Evolutionary conservation across 1,140 invertebrate species (phyloP).

Genomic region (Drosophila nikananu): DNA sequence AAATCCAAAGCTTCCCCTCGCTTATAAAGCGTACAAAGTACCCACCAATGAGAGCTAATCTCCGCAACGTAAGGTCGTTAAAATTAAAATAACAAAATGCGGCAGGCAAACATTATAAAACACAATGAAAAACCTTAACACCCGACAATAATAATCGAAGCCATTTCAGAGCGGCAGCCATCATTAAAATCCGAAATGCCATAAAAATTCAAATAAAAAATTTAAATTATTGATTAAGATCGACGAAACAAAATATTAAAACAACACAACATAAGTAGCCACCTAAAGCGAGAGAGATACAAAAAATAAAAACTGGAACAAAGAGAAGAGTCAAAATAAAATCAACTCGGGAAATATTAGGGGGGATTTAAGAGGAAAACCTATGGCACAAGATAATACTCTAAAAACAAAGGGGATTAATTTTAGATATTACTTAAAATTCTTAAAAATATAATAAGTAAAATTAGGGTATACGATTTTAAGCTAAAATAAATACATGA

Average conservation of each 20-base stretch:
- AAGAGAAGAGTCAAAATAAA: constrained; percentile 69
- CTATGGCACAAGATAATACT: neutral
- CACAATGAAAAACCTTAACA: constrained; percentile 46
- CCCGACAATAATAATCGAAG: constrained; percentile 42
- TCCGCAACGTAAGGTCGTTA: constrained; percentile 40
- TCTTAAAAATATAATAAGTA: neutral
- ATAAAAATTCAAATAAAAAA: constrained; percentile 82
- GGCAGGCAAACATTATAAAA: constrained; percentile 40
- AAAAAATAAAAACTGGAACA: constrained; percentile 45
- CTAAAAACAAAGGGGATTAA: neutral
- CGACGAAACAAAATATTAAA: constrained; percentile 75
- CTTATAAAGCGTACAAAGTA: constrained; percentile 55
- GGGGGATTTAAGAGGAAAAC: no score
- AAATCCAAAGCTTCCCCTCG: constrained; percentile 1
- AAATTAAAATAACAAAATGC: constrained; percentile 71
- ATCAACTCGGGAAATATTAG: constrained; percentile 29
- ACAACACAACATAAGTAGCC: constrained; percentile 43
- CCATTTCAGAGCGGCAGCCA: constrained; percentile 41
- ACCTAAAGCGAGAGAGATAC: constrained; percentile 19
- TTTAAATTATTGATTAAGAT: constrained; percentile 84
- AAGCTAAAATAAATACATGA: neutral
- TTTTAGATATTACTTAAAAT: neutral
- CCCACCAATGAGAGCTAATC: constrained; percentile 59
- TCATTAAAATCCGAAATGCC: constrained; percentile 65
- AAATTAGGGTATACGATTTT: neutral